Conservation (phyloP, 1,140 invertebrate species). For the Lysiphlebus fabarum region DNA sequence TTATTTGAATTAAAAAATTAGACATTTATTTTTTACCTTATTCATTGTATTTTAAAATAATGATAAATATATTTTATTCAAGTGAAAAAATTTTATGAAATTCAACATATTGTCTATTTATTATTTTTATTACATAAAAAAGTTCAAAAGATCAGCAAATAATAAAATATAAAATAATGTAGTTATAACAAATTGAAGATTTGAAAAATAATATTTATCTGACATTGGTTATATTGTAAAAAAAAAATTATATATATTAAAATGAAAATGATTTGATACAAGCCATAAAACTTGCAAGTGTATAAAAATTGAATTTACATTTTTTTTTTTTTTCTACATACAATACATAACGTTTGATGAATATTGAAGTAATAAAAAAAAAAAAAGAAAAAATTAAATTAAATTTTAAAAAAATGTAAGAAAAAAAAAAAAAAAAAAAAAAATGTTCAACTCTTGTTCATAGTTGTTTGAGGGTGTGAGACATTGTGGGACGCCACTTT, state of each 20-base stretch:
- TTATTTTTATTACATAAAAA: no score
- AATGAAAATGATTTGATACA: no score
- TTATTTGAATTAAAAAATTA: constrained; percentile 9
- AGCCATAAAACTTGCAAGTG: no score
- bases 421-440: background rate
- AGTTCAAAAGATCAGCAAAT: background rate
- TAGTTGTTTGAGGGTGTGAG: constrained; percentile 3
- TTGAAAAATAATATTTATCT: no score
- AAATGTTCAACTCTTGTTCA: no score
- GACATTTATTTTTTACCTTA: background rate
- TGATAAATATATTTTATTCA: background rate
- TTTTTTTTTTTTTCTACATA: no score
- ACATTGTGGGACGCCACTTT: constrained; percentile 19
- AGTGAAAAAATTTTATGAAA: background rate
- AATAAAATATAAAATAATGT: background rate
- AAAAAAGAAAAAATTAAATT: constrained; percentile 7
- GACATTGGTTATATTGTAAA: no score
- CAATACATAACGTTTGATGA: no score
- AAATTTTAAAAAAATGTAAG: constrained; percentile 10
- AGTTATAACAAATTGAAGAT: background rate
- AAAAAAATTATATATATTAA: no score
- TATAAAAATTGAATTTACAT: no score
- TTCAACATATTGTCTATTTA: background rate
- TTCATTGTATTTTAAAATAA: background rate
- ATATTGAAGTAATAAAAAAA: background rate